Evolutionary conservation across 2,888 invertebrate species (phyloP).

Genomic region (Apamea epomidion): DNA sequence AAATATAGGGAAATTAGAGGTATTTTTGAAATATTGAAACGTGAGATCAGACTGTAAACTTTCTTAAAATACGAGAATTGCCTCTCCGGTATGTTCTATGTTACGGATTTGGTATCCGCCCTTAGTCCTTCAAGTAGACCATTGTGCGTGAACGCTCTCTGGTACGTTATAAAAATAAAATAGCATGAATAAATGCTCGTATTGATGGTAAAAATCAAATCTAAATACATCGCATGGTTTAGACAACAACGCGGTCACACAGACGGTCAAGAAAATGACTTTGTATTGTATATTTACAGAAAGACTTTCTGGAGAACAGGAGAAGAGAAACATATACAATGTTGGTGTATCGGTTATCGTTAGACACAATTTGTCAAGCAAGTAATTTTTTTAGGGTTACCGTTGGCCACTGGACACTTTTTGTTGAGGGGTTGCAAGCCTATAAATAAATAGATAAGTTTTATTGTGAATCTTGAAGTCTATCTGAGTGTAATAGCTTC

Average conservation of each 20-base stretch:
- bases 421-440: slow-evolving; percentile 3
- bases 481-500: background rate
- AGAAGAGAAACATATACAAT: background rate
- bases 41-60: too few relatives aligned
- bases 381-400: background rate
- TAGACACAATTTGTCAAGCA: slow-evolving; percentile 46
- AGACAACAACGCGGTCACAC: background rate
- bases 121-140: too few relatives aligned
- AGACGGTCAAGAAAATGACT: background rate
- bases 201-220: too few relatives aligned
- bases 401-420: slow-evolving; percentile 16
- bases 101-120: too few relatives aligned
- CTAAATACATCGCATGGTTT: background rate
- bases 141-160: too few relatives aligned
- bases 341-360: slow-evolving; percentile 15
- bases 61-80: too few relatives aligned
- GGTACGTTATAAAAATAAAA: background rate
- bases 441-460: background rate
- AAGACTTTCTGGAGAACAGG: slow-evolving; percentile 16
- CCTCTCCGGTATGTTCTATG: too few relatives aligned
- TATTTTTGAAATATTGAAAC: too few relatives aligned
- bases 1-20: too few relatives aligned
- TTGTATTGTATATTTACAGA: background rate
- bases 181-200: background rate
- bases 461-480: background rate